Base-by-base conservation (phyloP, 2,797 vertebrate genomes). In the Lates japonicus region DNA sequence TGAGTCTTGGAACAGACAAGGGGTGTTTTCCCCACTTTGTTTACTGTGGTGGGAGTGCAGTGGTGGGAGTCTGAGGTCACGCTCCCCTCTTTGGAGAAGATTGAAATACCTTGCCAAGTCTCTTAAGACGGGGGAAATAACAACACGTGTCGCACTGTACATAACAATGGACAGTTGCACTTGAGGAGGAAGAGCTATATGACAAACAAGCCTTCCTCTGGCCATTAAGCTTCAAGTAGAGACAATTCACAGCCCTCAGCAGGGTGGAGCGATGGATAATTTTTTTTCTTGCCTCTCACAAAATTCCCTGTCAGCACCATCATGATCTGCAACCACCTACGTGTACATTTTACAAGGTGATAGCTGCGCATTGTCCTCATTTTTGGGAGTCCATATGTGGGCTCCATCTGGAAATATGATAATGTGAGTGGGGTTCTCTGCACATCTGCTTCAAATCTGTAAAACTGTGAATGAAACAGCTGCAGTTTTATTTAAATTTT, bases 111-210 rank as follows among this genome's bases (percentile, higher is more conserved):
- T 86, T 71, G 75, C 66, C 80, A 59, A 72, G 76, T 87, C 82
- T 80, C 87, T 83, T 64, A 87, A 74, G 67, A 86, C 31, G 52
- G 76, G 90, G 94, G 93, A 95, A 96, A 95, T 93, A 94, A 95
- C 93, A 94, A 88, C 92, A 92, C 90, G 88, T 91, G 88, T 79
- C 78, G 2, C 51, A 48, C 66, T 81, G 86, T 79, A 78, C 54
- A 63, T 61, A 94, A 96, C 94, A 96, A 95, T 95, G 86, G 89
- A 74, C 46, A 85, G 75, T 72, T 29, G 54, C 67, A 76, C 66
- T 67, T 65, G 54, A 70, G 67, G 76, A 82, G 85, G 89, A 90
- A 86, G 77, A 82, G 77, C 74, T 49, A 39, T 59, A 74, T 82
- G 80, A 87, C 81, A 93, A 93, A 94, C 73, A 83, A 87, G 60